Percentiles rank a stretch among this genome's conserved stretches.
Conservation (phyloP, 2,888 invertebrate genomes). For the Synanthedon vespiformis region DNA sequence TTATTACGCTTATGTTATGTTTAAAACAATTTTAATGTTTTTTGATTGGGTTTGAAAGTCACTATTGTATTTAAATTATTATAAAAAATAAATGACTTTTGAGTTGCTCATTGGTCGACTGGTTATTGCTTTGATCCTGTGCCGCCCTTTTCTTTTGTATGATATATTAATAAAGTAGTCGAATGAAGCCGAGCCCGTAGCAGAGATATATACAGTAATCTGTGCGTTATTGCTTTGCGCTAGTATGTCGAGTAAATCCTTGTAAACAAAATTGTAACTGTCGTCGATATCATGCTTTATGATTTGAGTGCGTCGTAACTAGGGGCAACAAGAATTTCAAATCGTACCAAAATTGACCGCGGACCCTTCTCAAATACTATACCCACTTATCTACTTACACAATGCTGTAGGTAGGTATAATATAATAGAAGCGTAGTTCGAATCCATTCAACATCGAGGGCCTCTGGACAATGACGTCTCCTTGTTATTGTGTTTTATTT, state of each 20-base stretch:
- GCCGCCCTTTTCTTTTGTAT: too few species aligned
- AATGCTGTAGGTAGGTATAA: neutral
- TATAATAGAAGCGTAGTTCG: constrained; percentile 14
- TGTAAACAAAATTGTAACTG: constrained; percentile 60
- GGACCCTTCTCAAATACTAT: constrained; percentile 31
- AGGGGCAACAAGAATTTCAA: constrained; percentile 45
- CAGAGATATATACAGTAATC: constrained; percentile 7
- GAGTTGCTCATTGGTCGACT: too few species aligned
- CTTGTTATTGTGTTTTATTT: constrained; percentile 61
- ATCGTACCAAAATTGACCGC: constrained; percentile 42
- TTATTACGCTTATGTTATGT: too few species aligned
- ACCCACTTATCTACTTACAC: neutral
- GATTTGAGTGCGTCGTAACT: constrained; percentile 25
- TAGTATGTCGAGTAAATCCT: constrained; percentile 41
- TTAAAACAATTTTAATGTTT: too few species aligned
- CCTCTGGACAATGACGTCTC: constrained; percentile 37
- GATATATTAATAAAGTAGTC: too few species aligned
- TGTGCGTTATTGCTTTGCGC: constrained; percentile 15
- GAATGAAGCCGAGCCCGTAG: too few species aligned
- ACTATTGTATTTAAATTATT: too few species aligned
- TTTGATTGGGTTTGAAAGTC: too few species aligned
- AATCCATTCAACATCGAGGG: constrained; percentile 32
- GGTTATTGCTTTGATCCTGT: too few species aligned
- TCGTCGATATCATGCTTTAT: constrained; percentile 56
- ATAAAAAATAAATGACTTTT: too few species aligned